phyloP scores from a whole-genome alignment of 2,888 invertebrate species.

The Cremastinae sp. region DNA sequence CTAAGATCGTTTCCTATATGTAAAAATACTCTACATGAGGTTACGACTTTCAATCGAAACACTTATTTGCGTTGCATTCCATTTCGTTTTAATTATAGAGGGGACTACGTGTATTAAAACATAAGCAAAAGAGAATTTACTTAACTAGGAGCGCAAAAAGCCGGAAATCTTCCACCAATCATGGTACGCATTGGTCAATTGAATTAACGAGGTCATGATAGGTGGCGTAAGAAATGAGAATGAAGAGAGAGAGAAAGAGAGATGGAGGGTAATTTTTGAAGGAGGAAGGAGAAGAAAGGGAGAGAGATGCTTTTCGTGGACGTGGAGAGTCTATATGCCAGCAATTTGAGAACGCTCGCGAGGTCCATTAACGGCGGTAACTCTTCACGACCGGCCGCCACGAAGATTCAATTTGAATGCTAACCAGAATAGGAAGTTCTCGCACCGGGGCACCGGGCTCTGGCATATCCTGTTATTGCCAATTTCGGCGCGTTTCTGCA shows the following conservation, averaged over 20 bases:
- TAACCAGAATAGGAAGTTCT: slow-evolving; percentile 78
- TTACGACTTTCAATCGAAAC: no score
- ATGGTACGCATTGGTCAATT: slow-evolving; percentile 56
- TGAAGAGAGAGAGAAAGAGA: slow-evolving; percentile 25
- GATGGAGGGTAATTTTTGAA: background rate
- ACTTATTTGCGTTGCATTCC: no score
- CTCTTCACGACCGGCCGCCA: slow-evolving; percentile 76
- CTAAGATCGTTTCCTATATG: no score
- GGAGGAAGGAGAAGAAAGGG: slow-evolving; percentile 26
- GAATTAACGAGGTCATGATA: slow-evolving; percentile 47
- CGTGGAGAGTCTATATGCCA: slow-evolving; percentile 65
- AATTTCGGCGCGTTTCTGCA: slow-evolving; percentile 77
- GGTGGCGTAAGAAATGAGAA: slow-evolving; percentile 7
- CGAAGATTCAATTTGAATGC: slow-evolving; percentile 80
- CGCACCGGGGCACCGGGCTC: slow-evolving; percentile 69
- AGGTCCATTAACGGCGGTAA: slow-evolving; percentile 77
- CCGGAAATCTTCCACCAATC: slow-evolving; percentile 43
- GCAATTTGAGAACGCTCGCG: slow-evolving; percentile 75
- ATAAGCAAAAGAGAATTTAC: no score
- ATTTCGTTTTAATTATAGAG: no score
- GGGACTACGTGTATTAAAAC: no score
- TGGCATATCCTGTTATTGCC: slow-evolving; percentile 76
- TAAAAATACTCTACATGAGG: no score
- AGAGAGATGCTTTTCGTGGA: slow-evolving; percentile 52
- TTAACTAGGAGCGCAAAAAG: slow-evolving; percentile 4